A percentile compares a stretch with the other conserved stretches of the same genome.
Evolutionary conservation across 2,888 invertebrate genomes (phyloP).

Genomic region (Rhorus exstirpatorius): DNA sequence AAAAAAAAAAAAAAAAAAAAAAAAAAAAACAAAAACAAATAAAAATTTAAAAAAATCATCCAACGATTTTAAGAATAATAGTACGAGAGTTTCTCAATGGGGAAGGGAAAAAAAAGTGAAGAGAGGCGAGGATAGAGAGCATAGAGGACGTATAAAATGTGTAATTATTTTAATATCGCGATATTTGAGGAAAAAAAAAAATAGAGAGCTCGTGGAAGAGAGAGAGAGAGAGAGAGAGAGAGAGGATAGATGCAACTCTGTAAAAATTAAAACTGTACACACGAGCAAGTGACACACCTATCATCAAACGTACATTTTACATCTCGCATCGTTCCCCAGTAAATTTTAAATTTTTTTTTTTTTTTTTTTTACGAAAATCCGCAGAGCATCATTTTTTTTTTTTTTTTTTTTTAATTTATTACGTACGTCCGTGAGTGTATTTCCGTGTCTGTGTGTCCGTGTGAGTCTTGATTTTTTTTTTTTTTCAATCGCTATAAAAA

Average conservation of each 20-base stretch:
- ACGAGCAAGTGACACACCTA: slow-evolving; percentile 49
- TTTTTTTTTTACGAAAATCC: slow-evolving; percentile 38
- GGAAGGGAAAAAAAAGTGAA: slow-evolving; percentile 12
- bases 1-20: slow-evolving; percentile 32
- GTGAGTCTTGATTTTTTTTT: background rate
- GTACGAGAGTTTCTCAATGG: slow-evolving; percentile 42
- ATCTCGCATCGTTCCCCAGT: slow-evolving; percentile 51
- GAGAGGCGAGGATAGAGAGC: slow-evolving; percentile 63
- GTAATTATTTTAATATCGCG: slow-evolving; percentile 38
- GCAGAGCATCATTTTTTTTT: slow-evolving; percentile 33
- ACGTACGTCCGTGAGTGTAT: background rate
- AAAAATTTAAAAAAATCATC: slow-evolving; percentile 18
- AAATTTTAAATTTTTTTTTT: slow-evolving; percentile 6
- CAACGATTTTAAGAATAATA: slow-evolving; percentile 38
- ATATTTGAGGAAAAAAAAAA: slow-evolving; percentile 37
- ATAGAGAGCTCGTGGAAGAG: slow-evolving; percentile 31
- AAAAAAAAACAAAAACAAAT: too few species aligned
- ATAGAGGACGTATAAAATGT: slow-evolving; percentile 55
- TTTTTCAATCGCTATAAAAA: slow-evolving; percentile 55
- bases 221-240: slow-evolving; percentile 48
- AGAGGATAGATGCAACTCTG: slow-evolving; percentile 64
- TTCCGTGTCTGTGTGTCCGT: slow-evolving; percentile 1
- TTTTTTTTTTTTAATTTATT: slow-evolving; percentile 4
- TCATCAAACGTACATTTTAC: slow-evolving; percentile 25
- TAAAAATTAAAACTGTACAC: slow-evolving; percentile 73